These are phyloP conservation scores for Streptopelia turtur DNA, from an alignment of 2,797 vertebrate species.

Conservation along the genomic window DNA sequence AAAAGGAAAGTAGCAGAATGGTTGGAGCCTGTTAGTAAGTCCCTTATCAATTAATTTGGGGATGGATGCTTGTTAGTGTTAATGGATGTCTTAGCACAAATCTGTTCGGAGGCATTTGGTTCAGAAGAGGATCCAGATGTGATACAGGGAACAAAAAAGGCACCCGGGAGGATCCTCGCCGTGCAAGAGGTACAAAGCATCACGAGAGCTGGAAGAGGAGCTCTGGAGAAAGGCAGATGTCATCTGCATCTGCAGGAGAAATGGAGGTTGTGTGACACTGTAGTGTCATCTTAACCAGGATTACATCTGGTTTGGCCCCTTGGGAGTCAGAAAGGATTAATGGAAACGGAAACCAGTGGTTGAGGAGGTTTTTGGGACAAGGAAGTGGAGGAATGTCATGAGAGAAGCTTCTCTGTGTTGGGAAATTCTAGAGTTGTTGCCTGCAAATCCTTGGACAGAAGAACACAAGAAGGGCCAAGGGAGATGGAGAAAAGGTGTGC, in stretches of 20 bases:
- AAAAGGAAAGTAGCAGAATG: not conserved
- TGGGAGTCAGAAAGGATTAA: not conserved
- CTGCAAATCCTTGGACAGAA: not conserved
- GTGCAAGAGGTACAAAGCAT: not conserved
- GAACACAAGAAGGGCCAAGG: not conserved
- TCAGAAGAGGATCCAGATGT: not conserved
- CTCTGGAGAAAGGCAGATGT: not conserved
- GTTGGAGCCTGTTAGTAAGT: not conserved
- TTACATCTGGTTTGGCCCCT: not conserved
- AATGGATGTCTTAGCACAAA: not conserved
- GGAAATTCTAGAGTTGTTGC: not conserved
- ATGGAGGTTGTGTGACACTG: fast-evolving
- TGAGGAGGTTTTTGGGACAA: not conserved
- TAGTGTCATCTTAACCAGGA: not conserved
- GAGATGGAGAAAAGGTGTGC: not conserved
- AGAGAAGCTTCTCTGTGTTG: not conserved
- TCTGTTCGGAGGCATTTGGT: not conserved
- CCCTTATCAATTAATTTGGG: not conserved
- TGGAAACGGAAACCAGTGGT: not conserved
- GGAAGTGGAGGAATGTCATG: fast-evolving
- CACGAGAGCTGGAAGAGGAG: not conserved
- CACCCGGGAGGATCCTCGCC: not conserved
- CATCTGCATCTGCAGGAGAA: not conserved
- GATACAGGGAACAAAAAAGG: not conserved
- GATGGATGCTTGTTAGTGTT: not conserved